phyloP scores from a whole-genome alignment of 2,113 vertebrate genomes.

The Thamnophis sirtalis region DNA sequence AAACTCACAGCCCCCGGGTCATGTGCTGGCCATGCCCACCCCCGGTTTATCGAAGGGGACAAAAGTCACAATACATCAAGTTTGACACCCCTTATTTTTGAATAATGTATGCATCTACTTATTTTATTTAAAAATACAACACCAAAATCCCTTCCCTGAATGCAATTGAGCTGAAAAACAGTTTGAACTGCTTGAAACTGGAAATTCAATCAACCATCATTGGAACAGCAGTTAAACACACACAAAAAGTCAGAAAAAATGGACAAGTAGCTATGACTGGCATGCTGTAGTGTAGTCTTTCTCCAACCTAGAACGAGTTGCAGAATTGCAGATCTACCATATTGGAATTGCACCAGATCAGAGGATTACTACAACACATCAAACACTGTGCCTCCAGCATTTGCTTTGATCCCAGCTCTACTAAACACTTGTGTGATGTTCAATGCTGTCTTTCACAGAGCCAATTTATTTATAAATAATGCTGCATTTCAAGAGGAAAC shows the following conservation, averaged over 20 bases:
- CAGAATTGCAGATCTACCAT: neutral
- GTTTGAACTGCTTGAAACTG: neutral
- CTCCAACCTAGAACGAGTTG: neutral
- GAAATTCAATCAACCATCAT: neutral
- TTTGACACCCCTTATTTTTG: neutral
- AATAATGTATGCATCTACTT: neutral
- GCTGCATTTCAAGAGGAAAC: neutral
- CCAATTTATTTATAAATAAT: neutral
- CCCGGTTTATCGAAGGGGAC: too few species aligned
- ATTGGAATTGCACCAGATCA: neutral
- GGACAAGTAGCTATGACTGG: neutral
- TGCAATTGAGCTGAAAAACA: neutral
- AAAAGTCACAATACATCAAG: too few species aligned
- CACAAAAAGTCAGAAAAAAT: neutral
- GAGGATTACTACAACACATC: neutral
- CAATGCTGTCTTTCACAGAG: neutral
- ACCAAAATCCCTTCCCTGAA: neutral
- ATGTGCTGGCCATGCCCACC: too few species aligned
- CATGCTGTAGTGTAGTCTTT: neutral
- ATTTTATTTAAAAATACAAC: neutral
- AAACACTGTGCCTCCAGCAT: neutral
- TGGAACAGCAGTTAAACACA: neutral
- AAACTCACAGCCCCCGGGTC: too few species aligned
- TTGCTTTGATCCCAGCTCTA: neutral
- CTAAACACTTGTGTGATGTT: neutral